phyloP scores from a whole-genome alignment of 2,113 vertebrate species.

The Engraulis encrasicolus region DNA sequence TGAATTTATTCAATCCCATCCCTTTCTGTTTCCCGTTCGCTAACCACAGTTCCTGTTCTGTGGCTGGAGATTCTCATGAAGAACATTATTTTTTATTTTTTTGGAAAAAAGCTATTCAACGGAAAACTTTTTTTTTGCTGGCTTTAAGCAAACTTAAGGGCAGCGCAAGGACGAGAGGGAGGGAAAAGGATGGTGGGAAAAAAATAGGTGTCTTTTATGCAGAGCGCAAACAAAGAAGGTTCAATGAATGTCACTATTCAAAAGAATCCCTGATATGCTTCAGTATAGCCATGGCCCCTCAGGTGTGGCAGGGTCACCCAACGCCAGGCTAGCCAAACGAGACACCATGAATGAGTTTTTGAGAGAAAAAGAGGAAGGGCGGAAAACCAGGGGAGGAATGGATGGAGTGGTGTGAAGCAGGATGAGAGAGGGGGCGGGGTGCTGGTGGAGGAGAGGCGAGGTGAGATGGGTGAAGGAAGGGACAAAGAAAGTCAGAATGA shows the following conservation, averaged over 20 bases:
- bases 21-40: neutral
- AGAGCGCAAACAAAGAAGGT: conserved; percentile 51
- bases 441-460: conserved; percentile 54
- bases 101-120: neutral
- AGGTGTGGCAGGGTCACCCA: conserved; percentile 51
- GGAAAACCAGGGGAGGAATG: conserved; percentile 5
- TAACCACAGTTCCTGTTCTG: neutral
- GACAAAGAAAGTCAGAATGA: neutral
- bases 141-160: conserved; percentile 40
- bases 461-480: neutral
- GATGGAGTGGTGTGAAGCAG: neutral
- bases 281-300: conserved; percentile 52
- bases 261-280: conserved; percentile 60
- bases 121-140: conserved; percentile 52
- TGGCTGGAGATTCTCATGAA: neutral
- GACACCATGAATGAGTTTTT: conserved; percentile 43
- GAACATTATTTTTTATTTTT: neutral
- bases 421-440: neutral
- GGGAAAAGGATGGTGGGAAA: too few species aligned
- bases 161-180: conserved; percentile 59
- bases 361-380: conserved; percentile 34
- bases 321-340: conserved; percentile 41
- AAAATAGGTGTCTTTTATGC: conserved; percentile 54
- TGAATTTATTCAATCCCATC: neutral
- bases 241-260: conserved; percentile 64